Base-by-base conservation (phyloP, 2,797 vertebrate genomes). In the Melopsittacus undulatus region DNA sequence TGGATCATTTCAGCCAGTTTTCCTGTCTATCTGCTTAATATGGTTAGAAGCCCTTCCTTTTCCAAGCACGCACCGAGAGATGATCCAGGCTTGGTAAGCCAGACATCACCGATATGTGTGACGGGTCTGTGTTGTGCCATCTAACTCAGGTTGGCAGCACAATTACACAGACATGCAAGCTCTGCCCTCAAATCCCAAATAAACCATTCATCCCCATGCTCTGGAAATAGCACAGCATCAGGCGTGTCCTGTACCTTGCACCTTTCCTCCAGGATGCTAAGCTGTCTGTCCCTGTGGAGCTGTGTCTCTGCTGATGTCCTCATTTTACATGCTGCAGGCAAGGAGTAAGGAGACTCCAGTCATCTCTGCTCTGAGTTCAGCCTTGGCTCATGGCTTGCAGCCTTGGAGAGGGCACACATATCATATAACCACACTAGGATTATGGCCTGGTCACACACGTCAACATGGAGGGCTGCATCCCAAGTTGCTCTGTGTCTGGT, bases 161-260 rank as follows among this genome's bases (percentile, higher is more conserved):
- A 1, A 36, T 74, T 56, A 69, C 30, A 54, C 0, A 0, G 10
- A 23, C 29, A 7, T 59, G 9, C 45, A 54, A 79, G 23, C 14
- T 27, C 45, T 92, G 61, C 15, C 30, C 43, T 87, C 61, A 52
- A 34, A 52, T 90, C 24, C 20, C 54, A 49, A 62, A 22, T 40
- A 82, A 29, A 11, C 10, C 13, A 6, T 74, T 84, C 0, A 1
- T 13, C 8, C 27, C 7, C 36, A 2, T 23, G 40, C 42, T 72
- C 52, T 62, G 74, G 32, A 88, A 88, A 42, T 3, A 64, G 16
- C 30, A 43, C 6, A 70, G 49, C 18, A 70, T 7, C 2, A 1
- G 23, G 30, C 27, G 27, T 15, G 19, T 4, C 24, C 45, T 36
- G 16, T 0, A 1, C n/a, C 48, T 79, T 32, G 29, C 0, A 0